Base-by-base conservation (phyloP, 2,797 vertebrate species). In the Chrosomus eos region DNA sequence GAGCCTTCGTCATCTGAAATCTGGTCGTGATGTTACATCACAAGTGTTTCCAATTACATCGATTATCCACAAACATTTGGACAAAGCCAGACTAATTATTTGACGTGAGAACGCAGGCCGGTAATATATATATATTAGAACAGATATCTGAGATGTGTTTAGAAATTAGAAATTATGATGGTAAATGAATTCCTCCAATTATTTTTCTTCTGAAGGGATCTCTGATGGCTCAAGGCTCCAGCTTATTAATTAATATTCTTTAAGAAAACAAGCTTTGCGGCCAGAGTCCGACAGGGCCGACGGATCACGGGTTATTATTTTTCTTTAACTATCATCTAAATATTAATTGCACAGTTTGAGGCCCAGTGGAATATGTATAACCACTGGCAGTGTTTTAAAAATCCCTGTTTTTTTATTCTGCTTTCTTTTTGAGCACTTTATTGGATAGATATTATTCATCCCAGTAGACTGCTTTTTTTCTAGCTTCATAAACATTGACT, bases 381-480 rank as follows among this genome's bases (percentile, higher is more conserved):
- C 89, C 89, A 51, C 33, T 5, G 76, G 82, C 86, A 91, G 86
- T 92, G 60, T 87, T 93, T 92, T 92, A 92, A 93, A 94, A 89
- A 92, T 79, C 13, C 68, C 40, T 3, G 5, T 19, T 58, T 84
- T 81, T 85, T 88, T 80, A 86, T 87, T 88, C 40, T 11, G 82
- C 88, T 77, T 88, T 75, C 85, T 40, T 3, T 84, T 88, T 43
- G 36, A 88, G 88, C 85, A 89, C 85, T 38, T 68, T 91, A 88
- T 91, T 90, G 89, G 90, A 90, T 88, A 89, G 83, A 88, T 90
- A 94, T 94, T 93, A 90, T 90, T 94, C 92, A 93, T 93, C 40
- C 36, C 88, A 48, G 88, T 89, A 80, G 89, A 89, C 87, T 87
- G 87, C 86, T 90, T 89, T 87, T 90, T 91, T 10, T 85, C 90